Evolutionary conservation across 2,113 vertebrate species (phyloP), one percentile per base, ranked within the genome.

Genomic region (Prunella fulvescens): DNA sequence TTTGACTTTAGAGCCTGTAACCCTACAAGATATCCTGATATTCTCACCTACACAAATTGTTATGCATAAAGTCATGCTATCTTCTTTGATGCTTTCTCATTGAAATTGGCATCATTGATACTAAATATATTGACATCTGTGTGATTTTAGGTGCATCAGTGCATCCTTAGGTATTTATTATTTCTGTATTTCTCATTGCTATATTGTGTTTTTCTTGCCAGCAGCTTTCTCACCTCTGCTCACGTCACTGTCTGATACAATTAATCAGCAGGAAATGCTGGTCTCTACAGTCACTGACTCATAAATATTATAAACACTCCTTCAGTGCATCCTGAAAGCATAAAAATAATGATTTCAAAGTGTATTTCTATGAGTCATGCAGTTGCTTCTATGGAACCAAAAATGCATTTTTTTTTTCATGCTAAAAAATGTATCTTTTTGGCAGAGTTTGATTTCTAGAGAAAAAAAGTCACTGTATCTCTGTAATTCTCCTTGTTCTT

Each of bases 191-290:
- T 74, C 64, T 83, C 53, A 47, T 50, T 86, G 44, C 19, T 64
- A 23, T 74, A 9, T 56, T 50, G 6, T 92, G 54, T 86, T 93
- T 85, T 89, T 65, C 67, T 76, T 88, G 87, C 79, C 76, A 96
- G 62, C 61, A 88, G 29, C 19, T 71, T 88, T 86, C 53, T 96
- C 72, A 80, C 61, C 62, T 88, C 67, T 91, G 64, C 33, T 95
- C 37, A 61, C n/a, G 31, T 81, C 56, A 60, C 9, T 79, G 53
- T 85, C 66, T 94, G 53, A 57, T 53, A 78, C 24, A 78, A 95
- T 91, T 90, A 95, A 83, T 95, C 87, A 91, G 51, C 28, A 78
- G 48, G 53, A 94, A 93, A 28, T 62, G 35, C 62, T 91, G 45
- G 16, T 80, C 28, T 88, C 54, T 60, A 66, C 51, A 89, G 80